Base-by-base conservation (phyloP, 2,888 invertebrate species). In the Cyaniris semiargus region DNA sequence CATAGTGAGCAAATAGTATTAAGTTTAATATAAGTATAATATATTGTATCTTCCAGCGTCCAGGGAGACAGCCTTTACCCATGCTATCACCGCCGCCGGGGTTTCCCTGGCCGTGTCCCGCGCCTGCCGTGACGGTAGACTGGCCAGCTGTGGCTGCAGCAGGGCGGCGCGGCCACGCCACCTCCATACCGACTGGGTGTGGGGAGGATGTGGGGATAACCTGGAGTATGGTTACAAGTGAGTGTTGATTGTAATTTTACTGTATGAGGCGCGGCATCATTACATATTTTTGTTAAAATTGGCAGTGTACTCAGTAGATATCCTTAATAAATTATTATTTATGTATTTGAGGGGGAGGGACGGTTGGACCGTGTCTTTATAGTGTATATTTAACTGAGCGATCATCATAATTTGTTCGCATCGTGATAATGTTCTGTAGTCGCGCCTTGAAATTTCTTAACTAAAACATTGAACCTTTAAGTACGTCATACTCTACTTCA, bases 191-290 rank as follows among this genome's bases (percentile, higher is more conserved):
- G 98, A 99, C 86, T 99, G 98, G 98, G 96, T 98, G 75, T 99
- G 99, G 99, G 98, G 98, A 48, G 99, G 99, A 34, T 99, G 99
- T 85, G 99, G 99, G 0, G 99, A 99, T 89, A 98, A 99, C 92
- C 95, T 99, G 78, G 98, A 98, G 89, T 99, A 98, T 89, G 98
- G 98, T 79, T 98, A 98, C 95, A 97, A 97, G 97, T 98, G 90
- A 95, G 96, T 34, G 5, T 56, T 15, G 44, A 21, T 48, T 3
- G 38, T 23, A 72, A 21, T 48, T 3, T n/a, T 23, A 72, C 27
- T 3, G 27, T 0, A 2, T 27, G 27, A 27, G 27, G n/a, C n/a
- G n/a, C n/a, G n/a, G n/a, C n/a, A n/a, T n/a, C n/a, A n/a, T n/a
- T n/a, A n/a, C n/a, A n/a, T n/a, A n/a, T n/a, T n/a, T n/a, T n/a